Conservation (phyloP, 2,888 invertebrate genomes). For the Norana najaformis region DNA sequence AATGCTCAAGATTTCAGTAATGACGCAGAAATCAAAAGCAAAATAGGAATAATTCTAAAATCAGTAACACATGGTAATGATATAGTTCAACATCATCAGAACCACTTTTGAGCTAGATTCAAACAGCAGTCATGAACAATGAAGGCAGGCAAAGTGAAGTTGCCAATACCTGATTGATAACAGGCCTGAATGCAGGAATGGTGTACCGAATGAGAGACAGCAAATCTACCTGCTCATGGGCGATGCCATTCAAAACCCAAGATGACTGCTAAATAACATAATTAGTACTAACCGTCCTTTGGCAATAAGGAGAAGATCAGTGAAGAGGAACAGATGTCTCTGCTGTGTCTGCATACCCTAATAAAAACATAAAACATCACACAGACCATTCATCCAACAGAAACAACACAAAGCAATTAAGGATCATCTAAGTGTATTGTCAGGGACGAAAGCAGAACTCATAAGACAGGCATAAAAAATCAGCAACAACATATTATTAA, state of each 20-base stretch:
- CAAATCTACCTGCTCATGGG: background rate
- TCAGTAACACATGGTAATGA: background rate
- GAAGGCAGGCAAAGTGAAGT: background rate
- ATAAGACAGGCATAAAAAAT: too few relatives aligned
- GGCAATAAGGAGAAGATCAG: background rate
- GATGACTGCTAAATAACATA: background rate
- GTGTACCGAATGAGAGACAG: background rate
- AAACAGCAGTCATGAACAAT: background rate
- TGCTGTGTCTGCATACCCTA: background rate
- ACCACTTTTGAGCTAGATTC: background rate
- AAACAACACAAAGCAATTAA: background rate
- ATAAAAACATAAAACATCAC: background rate
- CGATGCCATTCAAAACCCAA: background rate
- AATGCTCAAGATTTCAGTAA: background rate
- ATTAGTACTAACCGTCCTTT: conserved; percentile 1
- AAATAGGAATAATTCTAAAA: background rate
- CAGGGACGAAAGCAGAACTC: too few relatives aligned
- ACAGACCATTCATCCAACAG: background rate
- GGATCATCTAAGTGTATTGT: too few relatives aligned
- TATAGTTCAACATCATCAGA: background rate
- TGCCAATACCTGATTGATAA: background rate
- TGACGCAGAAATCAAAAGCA: background rate
- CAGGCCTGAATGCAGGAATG: background rate
- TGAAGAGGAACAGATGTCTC: conserved; percentile 14
- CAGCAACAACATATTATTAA: too few relatives aligned